Evolutionary conservation across 2,888 invertebrate species (phyloP).

Genomic region (Heliconius hortense): DNA sequence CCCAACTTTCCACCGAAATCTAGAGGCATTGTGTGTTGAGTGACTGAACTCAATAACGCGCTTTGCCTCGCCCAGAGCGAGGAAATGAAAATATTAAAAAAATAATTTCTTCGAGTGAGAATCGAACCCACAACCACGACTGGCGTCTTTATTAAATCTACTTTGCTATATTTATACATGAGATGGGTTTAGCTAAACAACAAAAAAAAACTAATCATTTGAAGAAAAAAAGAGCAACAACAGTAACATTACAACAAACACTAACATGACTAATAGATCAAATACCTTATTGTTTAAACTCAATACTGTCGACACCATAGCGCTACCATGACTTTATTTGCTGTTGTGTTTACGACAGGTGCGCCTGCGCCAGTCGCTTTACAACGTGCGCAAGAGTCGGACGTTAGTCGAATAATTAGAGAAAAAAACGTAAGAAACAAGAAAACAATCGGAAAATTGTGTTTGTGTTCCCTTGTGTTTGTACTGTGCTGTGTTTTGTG

Average conservation of each 20-base stretch:
- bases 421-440: slow-evolving; percentile 38
- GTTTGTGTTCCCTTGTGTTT: slow-evolving; percentile 38
- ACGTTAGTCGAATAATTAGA: slow-evolving; percentile 48
- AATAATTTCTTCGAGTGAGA: no score
- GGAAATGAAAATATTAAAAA: no score
- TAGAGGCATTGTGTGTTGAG: no score
- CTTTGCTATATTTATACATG: no score
- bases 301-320: slow-evolving; percentile 48
- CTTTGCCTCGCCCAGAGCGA: no score
- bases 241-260: slow-evolving; percentile 1
- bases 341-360: slow-evolving; percentile 66
- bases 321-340: slow-evolving; percentile 55
- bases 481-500: slow-evolving; percentile 38
- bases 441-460: slow-evolving; percentile 40
- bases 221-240: not conserved
- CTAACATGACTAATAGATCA: slow-evolving; percentile 26
- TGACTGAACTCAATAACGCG: no score
- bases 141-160: not conserved
- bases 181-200: not conserved
- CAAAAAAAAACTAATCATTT: not conserved
- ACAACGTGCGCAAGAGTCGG: slow-evolving; percentile 64
- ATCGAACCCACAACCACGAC: no score
- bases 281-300: slow-evolving; percentile 39
- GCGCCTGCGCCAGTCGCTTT: slow-evolving; percentile 58
- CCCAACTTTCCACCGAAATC: no score